Conservation (phyloP, 37 sponge, comb jelly and placozoan species). For the Eunapius fragilis region DNA sequence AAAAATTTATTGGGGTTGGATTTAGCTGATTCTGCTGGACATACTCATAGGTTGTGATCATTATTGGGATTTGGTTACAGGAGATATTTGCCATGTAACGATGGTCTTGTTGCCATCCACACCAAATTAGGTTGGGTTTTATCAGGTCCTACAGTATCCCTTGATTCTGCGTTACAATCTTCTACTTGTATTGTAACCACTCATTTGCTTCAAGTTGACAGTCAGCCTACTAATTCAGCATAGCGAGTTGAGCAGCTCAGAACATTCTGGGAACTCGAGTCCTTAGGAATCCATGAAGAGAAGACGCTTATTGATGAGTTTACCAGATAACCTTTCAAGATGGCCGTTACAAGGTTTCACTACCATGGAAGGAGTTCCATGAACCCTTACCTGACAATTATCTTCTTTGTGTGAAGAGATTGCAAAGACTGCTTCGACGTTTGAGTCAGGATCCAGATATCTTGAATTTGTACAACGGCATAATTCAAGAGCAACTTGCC, state of each 20-base stretch:
- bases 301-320: slow-evolving; percentile 20
- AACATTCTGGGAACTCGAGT: slow-evolving; percentile 40
- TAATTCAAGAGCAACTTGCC: slow-evolving; percentile 39
- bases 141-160: slow-evolving; percentile 9
- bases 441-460: slow-evolving; percentile 22
- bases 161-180: background rate
- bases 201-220: slow-evolving; percentile 26
- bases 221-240: slow-evolving; percentile 15
- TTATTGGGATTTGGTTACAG: slow-evolving; percentile 48
- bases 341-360: slow-evolving; percentile 27
- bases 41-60: slow-evolving; percentile 37
- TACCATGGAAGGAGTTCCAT: slow-evolving; percentile 43
- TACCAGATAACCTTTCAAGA: slow-evolving; percentile 14
- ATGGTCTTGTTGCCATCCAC: slow-evolving; percentile 9
- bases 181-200: slow-evolving; percentile 4
- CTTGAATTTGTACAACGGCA: slow-evolving; percentile 18
- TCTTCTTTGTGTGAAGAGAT: slow-evolving; percentile 7
- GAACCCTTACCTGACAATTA: slow-evolving; percentile 30
- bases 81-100: slow-evolving; percentile 15
- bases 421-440: slow-evolving; percentile 24
- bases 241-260: slow-evolving; percentile 26
- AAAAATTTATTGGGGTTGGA: slow-evolving; percentile 19
- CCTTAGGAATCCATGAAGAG: slow-evolving; percentile 27
- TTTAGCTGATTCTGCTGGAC: slow-evolving; percentile 35
- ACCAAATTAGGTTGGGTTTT: slow-evolving; percentile 18